A percentile compares a stretch with the other conserved stretches of the same genome.
phyloP scores from a whole-genome alignment of 2,113 vertebrate genomes.

The Dolichallabes microphthalmus region DNA sequence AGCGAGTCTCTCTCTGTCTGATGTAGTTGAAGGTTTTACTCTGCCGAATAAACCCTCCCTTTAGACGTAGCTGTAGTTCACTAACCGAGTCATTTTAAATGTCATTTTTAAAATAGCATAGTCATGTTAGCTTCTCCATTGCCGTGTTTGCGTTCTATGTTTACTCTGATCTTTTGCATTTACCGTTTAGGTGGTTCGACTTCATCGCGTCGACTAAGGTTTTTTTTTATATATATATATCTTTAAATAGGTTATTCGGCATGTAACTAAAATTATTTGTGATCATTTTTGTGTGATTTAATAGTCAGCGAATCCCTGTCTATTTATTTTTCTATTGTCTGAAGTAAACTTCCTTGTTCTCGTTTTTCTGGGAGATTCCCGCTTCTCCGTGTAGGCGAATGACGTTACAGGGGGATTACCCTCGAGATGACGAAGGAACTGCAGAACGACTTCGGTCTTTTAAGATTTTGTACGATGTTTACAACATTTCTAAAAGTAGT shows the following conservation, averaged over 20 bases:
- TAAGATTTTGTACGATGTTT: background rate
- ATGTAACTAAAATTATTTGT: too few relatives aligned
- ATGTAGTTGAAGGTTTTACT: background rate
- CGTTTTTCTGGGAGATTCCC: conserved; percentile 54
- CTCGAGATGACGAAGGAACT: background rate
- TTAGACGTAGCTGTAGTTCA: background rate
- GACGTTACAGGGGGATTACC: conserved; percentile 55
- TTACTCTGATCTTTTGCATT: background rate
- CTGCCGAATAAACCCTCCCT: background rate
- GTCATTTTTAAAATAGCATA: background rate
- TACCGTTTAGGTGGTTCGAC: background rate
- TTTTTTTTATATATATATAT: too few relatives aligned
- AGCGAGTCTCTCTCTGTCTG: background rate
- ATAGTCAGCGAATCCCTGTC: background rate
- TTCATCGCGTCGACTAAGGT: background rate
- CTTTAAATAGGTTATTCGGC: background rate
- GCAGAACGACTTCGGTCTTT: background rate
- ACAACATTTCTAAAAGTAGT: background rate
- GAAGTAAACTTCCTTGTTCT: conserved; percentile 48
- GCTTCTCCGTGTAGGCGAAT: conserved; percentile 20
- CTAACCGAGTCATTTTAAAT: background rate
- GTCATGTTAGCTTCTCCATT: background rate
- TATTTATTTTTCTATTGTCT: background rate
- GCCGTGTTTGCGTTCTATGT: background rate
- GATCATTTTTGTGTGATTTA: too few relatives aligned